Percentiles rank a stretch among this genome's conserved stretches.
These are phyloP conservation scores for Panurus biarmicus DNA, from an alignment of 2,113 vertebrate species.

Conservation along the genomic window DNA sequence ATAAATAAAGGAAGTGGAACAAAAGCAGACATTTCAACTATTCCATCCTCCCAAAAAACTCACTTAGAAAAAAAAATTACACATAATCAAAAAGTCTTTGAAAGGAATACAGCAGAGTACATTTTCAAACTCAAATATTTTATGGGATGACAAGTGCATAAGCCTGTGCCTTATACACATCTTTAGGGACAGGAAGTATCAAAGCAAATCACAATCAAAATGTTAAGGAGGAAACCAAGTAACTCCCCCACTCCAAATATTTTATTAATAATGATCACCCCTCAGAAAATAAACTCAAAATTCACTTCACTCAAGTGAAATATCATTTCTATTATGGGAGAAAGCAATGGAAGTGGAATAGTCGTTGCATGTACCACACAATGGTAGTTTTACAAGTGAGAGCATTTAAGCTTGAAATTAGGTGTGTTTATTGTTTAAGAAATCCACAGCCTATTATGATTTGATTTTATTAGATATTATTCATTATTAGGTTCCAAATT, in stretches of 20 bases:
- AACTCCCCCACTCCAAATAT: background rate
- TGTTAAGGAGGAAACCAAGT: background rate
- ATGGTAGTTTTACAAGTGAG: background rate
- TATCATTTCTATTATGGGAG: background rate
- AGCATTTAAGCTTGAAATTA: background rate
- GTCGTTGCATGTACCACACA: background rate
- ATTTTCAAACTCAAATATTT: background rate
- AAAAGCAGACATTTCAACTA: background rate
- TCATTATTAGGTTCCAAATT: background rate
- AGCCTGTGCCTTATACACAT: background rate
- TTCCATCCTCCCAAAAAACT: background rate
- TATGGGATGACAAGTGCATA: background rate
- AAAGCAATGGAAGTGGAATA: background rate
- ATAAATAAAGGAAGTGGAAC: background rate
- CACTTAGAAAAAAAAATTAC: background rate
- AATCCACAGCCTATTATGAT: background rate
- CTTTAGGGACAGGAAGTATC: background rate
- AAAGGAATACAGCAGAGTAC: background rate
- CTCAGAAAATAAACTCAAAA: background rate
- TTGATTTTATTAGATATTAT: conserved; percentile 32
- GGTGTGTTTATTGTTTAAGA: background rate
- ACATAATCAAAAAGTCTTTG: background rate
- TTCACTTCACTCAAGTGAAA: background rate
- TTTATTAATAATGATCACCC: background rate
- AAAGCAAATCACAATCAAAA: background rate